Conservation (phyloP, 1,140 invertebrate genomes). For the Neodiprion virginianus region DNA sequence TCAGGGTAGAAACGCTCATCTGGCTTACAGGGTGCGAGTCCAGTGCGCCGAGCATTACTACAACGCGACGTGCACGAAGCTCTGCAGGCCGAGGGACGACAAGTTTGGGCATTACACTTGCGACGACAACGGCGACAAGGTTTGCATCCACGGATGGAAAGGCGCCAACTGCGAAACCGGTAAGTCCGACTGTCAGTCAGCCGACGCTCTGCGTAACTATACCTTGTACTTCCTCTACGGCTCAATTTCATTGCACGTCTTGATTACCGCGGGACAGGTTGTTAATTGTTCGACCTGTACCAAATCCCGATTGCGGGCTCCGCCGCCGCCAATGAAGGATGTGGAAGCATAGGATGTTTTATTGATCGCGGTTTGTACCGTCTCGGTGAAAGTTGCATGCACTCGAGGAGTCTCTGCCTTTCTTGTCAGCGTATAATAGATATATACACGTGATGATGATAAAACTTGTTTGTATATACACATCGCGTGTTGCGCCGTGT, state of each 20-base stretch:
- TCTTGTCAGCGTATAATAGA: too few species aligned
- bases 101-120: constrained; percentile 95
- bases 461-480: too few species aligned
- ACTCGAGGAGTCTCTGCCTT: too few species aligned
- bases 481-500: too few species aligned
- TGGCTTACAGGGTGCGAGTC: constrained; percentile 89
- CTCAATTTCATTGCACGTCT: constrained; percentile 38
- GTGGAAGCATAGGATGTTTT: too few species aligned
- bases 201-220: too few species aligned
- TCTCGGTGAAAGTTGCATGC: too few species aligned
- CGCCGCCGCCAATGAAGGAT: too few species aligned
- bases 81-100: constrained; percentile 91
- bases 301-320: too few species aligned
- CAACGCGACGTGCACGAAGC: constrained; percentile 92
- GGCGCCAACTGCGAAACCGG: constrained; percentile 91
- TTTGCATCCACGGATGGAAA: constrained; percentile 92
- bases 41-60: constrained; percentile 92
- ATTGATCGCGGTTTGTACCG: too few species aligned
- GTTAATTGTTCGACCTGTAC: too few species aligned
- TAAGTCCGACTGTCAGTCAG: constrained; percentile 58
- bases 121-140: constrained; percentile 85
- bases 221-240: constrained; percentile 21
- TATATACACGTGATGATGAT: too few species aligned
- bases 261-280: constrained; percentile 28
- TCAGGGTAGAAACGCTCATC: constrained; percentile 73